Percentiles rank a stretch among this genome's conserved stretches.
phyloP scores from a whole-genome alignment of 2,888 invertebrate genomes.

The Tachystola acroxantha region DNA sequence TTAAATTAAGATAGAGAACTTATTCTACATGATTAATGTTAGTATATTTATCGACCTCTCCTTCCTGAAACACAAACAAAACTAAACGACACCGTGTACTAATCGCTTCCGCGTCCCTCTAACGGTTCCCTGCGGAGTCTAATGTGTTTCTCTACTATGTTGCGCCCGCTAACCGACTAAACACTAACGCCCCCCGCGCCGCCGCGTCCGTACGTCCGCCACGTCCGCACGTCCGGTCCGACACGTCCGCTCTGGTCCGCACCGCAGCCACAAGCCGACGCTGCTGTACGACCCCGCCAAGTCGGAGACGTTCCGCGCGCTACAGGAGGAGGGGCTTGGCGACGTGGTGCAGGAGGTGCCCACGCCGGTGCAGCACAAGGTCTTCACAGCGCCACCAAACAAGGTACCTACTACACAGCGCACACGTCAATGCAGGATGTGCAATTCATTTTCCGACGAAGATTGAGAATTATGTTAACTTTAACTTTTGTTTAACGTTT shows the following conservation, averaged over 20 bases:
- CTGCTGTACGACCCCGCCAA: slow-evolving; percentile 91
- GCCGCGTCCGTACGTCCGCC: slow-evolving; percentile 88
- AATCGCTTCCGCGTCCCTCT: slow-evolving; percentile 56
- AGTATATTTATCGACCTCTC: slow-evolving; percentile 91
- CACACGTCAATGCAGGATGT: too few relatives aligned
- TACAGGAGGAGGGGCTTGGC: slow-evolving; percentile 86
- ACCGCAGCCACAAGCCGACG: slow-evolving; percentile 80
- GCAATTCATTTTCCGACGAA: too few relatives aligned
- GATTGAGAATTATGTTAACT: too few relatives aligned
- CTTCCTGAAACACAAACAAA: slow-evolving; percentile 83
- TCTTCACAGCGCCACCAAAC: slow-evolving; percentile 83
- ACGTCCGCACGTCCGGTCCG: slow-evolving; percentile 92
- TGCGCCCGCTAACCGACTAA: slow-evolving; percentile 76
- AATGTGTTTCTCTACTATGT: slow-evolving; percentile 55
- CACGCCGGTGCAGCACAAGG: slow-evolving; percentile 84
- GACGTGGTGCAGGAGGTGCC: slow-evolving; percentile 83
- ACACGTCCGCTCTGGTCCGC: slow-evolving; percentile 61
- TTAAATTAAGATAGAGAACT: slow-evolving; percentile 52
- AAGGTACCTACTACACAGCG: slow-evolving; percentile 57
- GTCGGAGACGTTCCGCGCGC: slow-evolving; percentile 92
- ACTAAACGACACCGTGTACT: slow-evolving; percentile 48
- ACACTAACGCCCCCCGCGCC: slow-evolving; percentile 68
- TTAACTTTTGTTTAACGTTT: too few relatives aligned
- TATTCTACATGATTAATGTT: slow-evolving; percentile 77
- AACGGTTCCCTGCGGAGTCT: slow-evolving; percentile 39